Conservation (phyloP, 64 coral and sea anemone species). For the Acropora tenuis region DNA sequence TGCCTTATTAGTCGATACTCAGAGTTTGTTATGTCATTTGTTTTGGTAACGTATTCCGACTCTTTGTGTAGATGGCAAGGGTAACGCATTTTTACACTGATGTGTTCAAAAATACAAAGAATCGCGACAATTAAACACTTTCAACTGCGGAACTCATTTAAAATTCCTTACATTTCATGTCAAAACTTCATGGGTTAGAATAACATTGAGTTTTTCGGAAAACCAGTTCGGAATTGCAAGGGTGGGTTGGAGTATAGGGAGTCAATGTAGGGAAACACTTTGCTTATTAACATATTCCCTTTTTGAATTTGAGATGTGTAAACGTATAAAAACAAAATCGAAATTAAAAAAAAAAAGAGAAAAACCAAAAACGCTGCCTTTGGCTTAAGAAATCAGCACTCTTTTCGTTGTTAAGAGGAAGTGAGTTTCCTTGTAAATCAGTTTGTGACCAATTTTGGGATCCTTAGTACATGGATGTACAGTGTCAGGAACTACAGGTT, state of each 20-base stretch:
- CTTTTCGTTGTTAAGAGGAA: no score
- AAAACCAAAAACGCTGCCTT: no score
- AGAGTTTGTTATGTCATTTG: conserved; percentile 36
- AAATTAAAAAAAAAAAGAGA: no score
- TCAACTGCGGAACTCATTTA: not conserved
- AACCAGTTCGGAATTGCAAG: not conserved
- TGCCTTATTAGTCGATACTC: conserved; percentile 43
- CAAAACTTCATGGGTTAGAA: not conserved
- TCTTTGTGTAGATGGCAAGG: conserved; percentile 26
- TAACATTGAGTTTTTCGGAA: not conserved
- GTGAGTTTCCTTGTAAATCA: no score
- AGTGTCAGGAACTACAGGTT: no score
- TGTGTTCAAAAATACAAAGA: not conserved
- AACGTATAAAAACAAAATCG: no score
- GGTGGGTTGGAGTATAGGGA: not conserved
- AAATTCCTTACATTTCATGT: not conserved
- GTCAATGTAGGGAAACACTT: not conserved
- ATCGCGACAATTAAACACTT: not conserved
- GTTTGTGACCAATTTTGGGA: no score
- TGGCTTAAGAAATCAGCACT: no score
- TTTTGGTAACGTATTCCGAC: conserved; percentile 19
- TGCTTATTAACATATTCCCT: not conserved
- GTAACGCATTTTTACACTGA: conserved; percentile 8
- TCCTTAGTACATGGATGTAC: no score
- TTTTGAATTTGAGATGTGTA: no score